A percentile compares a stretch with the other conserved stretches of the same genome.
These are phyloP conservation scores for Propithecus perrieri DNA, from an alignment of 2,797 vertebrate species.

Conservation along the genomic window DNA sequence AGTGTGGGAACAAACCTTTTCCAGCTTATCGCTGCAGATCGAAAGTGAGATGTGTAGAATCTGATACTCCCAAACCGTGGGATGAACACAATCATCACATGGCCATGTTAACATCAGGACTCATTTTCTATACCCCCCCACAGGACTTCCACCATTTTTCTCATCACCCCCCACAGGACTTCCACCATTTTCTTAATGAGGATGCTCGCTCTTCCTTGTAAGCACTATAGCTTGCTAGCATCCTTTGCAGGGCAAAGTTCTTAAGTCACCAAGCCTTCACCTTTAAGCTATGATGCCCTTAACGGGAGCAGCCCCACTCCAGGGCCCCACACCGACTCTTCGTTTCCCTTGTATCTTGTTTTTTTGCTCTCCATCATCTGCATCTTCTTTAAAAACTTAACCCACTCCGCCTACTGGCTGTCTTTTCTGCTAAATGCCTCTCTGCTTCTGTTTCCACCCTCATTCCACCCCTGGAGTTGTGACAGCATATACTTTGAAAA, in stretches of 20 bases:
- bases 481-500: background rate
- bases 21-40: background rate
- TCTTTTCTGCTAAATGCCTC: background rate
- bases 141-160: no score
- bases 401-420: background rate
- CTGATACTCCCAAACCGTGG: background rate
- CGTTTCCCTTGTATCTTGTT: background rate
- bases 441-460: background rate
- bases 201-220: rapidly evolving
- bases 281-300: background rate
- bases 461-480: background rate
- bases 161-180: background rate
- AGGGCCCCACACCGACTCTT: background rate
- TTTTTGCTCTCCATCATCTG: background rate
- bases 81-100: background rate
- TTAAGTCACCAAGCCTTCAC: background rate
- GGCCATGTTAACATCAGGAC: background rate
- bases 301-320: no score
- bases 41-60: background rate
- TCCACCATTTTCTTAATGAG: background rate
- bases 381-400: background rate
- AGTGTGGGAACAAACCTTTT: background rate
- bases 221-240: background rate
- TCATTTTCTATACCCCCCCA: background rate
- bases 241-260: background rate